Conservation (phyloP, 2,888 invertebrate species). For the Drosophila maculinotata region DNA sequence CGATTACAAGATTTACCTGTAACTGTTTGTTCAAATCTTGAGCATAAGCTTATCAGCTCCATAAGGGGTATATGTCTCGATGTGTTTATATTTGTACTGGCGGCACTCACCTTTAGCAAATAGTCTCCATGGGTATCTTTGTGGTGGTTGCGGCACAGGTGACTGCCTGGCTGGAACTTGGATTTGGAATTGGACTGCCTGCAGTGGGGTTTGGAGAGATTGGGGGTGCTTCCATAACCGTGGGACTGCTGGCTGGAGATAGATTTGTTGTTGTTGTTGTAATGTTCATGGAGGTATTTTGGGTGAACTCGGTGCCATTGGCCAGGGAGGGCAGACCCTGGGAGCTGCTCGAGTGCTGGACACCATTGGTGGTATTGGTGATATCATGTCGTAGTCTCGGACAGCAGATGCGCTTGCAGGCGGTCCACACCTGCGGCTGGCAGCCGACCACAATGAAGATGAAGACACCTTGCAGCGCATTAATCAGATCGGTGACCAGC, state of each 20-base stretch:
- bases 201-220: not conserved
- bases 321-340: slow-evolving; percentile 93
- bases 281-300: slow-evolving; percentile 76
- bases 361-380: slow-evolving; percentile 87
- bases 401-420: slow-evolving; percentile 89
- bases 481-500: slow-evolving; percentile 94
- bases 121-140: slow-evolving; percentile 88
- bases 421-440: slow-evolving; percentile 92
- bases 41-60: slow-evolving; percentile 25
- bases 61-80: not conserved
- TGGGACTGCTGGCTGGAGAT: slow-evolving; percentile 29
- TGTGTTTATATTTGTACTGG: not conserved
- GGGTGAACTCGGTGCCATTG: slow-evolving; percentile 79
- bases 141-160: slow-evolving; percentile 44
- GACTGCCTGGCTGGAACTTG: not conserved
- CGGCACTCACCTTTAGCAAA: slow-evolving; percentile 86
- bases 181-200: slow-evolving; percentile 7
- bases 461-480: slow-evolving; percentile 94
- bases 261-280: slow-evolving; percentile 52
- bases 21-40: slow-evolving; percentile 21
- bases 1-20: slow-evolving; percentile 25
- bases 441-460: slow-evolving; percentile 95
- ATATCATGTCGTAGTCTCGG: slow-evolving; percentile 86
- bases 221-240: not conserved
- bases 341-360: slow-evolving; percentile 90